These are phyloP conservation scores for Megaleporinus macrocephalus DNA, from an alignment of 2,113 vertebrate species.

Conservation along the genomic window DNA sequence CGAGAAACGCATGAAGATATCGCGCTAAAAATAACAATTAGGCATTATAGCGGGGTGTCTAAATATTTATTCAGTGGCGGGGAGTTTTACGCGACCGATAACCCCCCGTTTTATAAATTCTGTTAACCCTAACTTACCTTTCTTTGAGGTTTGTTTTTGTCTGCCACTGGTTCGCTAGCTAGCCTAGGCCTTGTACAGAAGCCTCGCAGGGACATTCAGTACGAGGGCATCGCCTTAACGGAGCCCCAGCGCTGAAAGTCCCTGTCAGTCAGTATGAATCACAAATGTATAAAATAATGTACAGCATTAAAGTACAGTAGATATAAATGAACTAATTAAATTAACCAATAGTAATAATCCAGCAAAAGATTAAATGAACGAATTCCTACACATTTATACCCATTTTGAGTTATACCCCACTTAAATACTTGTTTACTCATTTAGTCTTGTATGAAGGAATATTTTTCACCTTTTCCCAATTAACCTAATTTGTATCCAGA, in stretches of 20 bases:
- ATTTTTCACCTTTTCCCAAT: too few species aligned
- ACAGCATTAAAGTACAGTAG: too few species aligned
- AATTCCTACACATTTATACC: too few species aligned
- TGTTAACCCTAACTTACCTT: neutral
- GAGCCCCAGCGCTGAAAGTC: neutral
- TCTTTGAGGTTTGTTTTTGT: constrained; percentile 32
- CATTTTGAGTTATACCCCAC: too few species aligned
- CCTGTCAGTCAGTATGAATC: neutral
- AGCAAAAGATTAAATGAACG: too few species aligned
- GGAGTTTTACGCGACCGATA: neutral
- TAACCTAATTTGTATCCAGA: too few species aligned
- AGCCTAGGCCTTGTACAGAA: constrained; percentile 41
- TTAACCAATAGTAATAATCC: too few species aligned
- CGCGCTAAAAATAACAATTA: too few species aligned
- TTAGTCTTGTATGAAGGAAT: too few species aligned
- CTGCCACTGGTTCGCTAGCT: constrained; percentile 6
- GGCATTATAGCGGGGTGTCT: neutral
- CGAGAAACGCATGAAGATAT: neutral
- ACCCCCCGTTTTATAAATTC: neutral
- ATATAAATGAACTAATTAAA: too few species aligned
- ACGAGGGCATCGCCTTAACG: constrained; percentile 29
- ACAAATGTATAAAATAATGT: too few species aligned
- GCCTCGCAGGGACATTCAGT: constrained; percentile 31
- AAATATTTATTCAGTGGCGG: neutral
- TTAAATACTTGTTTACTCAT: too few species aligned